Base-by-base conservation (phyloP, 2,888 invertebrate genomes). In the Minunthozetes semirufus region DNA sequence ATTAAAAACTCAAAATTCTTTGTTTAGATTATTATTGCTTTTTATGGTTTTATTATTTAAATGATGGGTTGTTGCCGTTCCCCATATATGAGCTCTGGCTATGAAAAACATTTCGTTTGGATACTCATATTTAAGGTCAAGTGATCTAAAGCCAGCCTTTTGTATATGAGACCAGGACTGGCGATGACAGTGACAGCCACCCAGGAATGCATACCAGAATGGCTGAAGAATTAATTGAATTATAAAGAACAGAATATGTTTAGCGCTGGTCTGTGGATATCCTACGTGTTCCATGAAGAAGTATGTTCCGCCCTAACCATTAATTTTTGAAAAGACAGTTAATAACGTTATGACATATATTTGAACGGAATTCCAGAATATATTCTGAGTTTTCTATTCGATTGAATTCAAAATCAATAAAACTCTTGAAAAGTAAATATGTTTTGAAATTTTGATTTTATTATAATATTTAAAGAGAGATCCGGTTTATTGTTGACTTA, bases 141-240 rank as follows among this genome's bases (percentile, higher is more conserved):
- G 33, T 66, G 33, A n/a, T 66, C 38, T 38, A 42, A 66, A 66
- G 15, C 66, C 66, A 38, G 66, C 66, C 38, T n/a, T 66, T 25
- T 66, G 33, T n/a, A 66, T 66, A 11, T 38, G 38, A 66, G 66
- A 66, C 66, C 66, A 66, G 15, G 66, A 66, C 38, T 66, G 66
- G 11, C 66, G 66, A 42, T 66, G 66, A 66, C 66, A 66, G 33
- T 66, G 66, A 66, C 66, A 66, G n/a, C 66, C 66, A 38, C 66
- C 66, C 38, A 66, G 38, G 42, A 66, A 66, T 66, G 66, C 66
- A n/a, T 66, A 66, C 66, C 66, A 66, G 33, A 66, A 66, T 3
- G 66, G 66, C n/a, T 66, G 66, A 17, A 66, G 29, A 17, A 66
- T 9, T 66, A 66, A 38, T 66, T 66, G 66, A 4, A 66, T 38